Base-by-base conservation (phyloP, 2,888 invertebrate species). In the Meloe dianella region DNA sequence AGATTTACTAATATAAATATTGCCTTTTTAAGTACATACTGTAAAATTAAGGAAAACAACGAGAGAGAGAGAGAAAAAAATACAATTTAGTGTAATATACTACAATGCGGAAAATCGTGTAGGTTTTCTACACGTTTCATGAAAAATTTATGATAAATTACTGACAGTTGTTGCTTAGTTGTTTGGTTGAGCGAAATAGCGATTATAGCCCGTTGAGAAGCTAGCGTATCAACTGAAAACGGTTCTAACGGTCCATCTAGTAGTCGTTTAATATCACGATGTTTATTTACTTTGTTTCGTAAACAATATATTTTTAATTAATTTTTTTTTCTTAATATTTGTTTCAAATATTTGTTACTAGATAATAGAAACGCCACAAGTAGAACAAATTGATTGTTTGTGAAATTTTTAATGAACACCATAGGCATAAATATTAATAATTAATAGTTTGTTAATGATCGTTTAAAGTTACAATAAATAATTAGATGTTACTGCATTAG, bases 401-500 rank as follows among this genome's bases (percentile, higher is more conserved):
- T 30, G 30, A 30, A 30, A 30, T 30, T 30, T 30, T 30, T 6
- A 30, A 30, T 30, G 30, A 30, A 2, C 9, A 30, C 7, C 7
- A 9, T 6, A 1, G 30, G 7, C 1, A 7, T 1, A 30, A 30
- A 30, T 30, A 9, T 7, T 6, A 30, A 9, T 9, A 30, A 30
- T 30, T 30, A 30, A 30, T 9, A 2, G 30, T 30, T 3, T 8
- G n/a, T 22, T 66, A 66, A 66, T 61, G 65, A 61, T 66, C 54
- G 29, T 30, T 35, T 57, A 57, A n/a, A 41, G n/a, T 57, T 27
- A 14, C 56, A 32, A 67, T 67, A 65, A 67, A 67, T 64, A 67
- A 67, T 61, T 58, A 57, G 62, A 17, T 63, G 63, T 68, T 74
- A 71, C 71, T 68, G 73, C 71, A 74, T 64, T 75, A 73, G 71